A percentile compares a stretch with the other conserved stretches of the same genome.
phyloP scores from a whole-genome alignment of 2,113 vertebrate genomes.

The Solea senegalensis region DNA sequence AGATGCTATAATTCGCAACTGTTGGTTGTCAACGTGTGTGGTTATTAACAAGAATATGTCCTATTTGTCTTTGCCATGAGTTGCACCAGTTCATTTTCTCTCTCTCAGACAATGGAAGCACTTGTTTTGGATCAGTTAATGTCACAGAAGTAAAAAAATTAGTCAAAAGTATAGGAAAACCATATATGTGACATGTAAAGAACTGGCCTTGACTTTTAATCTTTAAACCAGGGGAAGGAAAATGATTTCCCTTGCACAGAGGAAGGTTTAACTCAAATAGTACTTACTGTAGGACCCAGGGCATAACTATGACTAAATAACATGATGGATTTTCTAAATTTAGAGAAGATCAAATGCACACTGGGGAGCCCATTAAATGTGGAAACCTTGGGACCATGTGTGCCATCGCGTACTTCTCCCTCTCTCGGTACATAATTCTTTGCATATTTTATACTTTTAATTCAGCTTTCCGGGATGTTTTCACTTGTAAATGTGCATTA shows the following conservation, averaged over 20 bases:
- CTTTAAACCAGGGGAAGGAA: background rate
- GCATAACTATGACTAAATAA: constrained; percentile 42
- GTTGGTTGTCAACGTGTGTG: no score
- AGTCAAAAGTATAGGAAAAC: background rate
- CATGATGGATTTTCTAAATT: constrained; percentile 47
- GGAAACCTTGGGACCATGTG: constrained; percentile 5
- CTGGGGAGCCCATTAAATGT: constrained; percentile 9
- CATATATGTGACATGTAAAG: background rate
- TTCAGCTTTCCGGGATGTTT: background rate
- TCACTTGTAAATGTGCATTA: background rate
- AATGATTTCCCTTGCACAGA: background rate
- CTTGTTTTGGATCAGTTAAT: background rate
- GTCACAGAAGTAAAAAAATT: background rate
- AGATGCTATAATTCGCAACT: background rate
- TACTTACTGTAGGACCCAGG: constrained; percentile 6
- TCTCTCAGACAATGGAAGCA: background rate
- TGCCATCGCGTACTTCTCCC: background rate
- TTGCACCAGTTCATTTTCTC: background rate
- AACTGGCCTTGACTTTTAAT: background rate
- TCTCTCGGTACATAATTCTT: constrained; percentile 11
- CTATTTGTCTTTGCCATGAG: background rate
- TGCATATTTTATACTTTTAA: constrained; percentile 12
- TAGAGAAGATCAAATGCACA: constrained; percentile 48
- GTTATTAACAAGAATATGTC: no score
- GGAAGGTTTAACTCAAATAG: background rate